phyloP scores from a whole-genome alignment of 92 coral and sea anemone genomes.

The Bergia sp. region DNA sequence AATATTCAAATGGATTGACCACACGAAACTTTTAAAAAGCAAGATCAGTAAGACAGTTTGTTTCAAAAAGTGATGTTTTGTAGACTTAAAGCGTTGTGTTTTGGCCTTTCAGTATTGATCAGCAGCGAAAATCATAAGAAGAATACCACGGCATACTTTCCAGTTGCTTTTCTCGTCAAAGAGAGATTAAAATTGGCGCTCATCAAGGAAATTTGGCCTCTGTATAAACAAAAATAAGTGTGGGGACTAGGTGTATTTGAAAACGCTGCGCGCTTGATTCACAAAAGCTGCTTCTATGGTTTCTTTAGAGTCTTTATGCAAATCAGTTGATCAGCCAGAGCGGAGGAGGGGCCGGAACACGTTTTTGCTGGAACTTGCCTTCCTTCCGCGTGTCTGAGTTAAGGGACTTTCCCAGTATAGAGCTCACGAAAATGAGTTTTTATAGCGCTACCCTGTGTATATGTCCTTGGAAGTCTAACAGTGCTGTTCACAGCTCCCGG shows the following conservation, averaged over 20 bases:
- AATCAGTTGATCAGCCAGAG: background rate
- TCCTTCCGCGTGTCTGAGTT: constrained; percentile 2
- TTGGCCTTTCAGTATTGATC: too few species aligned
- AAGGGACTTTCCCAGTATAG: background rate
- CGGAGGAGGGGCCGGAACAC: constrained; percentile 19
- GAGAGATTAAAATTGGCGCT: background rate
- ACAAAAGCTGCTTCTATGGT: background rate
- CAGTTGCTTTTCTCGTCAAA: background rate
- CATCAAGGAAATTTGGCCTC: background rate
- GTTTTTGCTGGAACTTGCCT: background rate
- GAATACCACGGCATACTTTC: background rate
- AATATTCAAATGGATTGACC: background rate
- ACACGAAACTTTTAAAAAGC: background rate
- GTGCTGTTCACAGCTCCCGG: background rate
- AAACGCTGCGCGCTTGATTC: background rate
- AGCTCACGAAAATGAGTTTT: background rate
- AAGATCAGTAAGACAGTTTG: background rate
- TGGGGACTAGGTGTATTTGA: background rate
- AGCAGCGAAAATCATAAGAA: background rate
- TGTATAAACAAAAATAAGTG: background rate
- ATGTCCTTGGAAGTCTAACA: background rate
- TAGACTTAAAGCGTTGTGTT: background rate
- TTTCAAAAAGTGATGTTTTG: background rate
- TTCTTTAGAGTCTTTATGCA: background rate
- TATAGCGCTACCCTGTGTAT: background rate